These are phyloP conservation scores for Sinodicranocentrus sp. DNA, from an alignment of 2,888 invertebrate species.

Conservation along the genomic window DNA sequence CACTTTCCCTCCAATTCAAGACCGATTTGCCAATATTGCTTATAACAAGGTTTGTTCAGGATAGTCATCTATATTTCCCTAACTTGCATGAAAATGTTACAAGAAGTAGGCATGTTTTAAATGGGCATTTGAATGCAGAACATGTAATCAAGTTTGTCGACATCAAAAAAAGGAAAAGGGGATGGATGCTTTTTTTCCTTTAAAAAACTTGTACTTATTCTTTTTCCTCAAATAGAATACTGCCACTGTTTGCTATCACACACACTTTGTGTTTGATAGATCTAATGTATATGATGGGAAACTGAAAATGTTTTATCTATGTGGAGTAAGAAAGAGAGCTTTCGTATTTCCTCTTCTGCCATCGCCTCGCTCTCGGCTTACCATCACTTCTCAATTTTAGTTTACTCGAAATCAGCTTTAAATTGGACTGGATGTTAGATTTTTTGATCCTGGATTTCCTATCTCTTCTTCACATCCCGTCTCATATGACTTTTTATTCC, in stretches of 20 bases:
- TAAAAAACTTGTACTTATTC: slow-evolving; percentile 10
- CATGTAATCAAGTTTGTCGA: slow-evolving; percentile 69
- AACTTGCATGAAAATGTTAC: neutral
- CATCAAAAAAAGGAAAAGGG: slow-evolving; percentile 58
- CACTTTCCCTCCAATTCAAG: slow-evolving; percentile 14
- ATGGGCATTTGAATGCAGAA: slow-evolving; percentile 64
- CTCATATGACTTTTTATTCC: slow-evolving; percentile 11
- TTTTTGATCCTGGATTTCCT: slow-evolving; percentile 26
- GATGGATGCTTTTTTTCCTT: slow-evolving; percentile 9
- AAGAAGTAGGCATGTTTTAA: slow-evolving; percentile 22
- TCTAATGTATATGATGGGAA: slow-evolving; percentile 18
- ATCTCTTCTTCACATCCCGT: neutral
- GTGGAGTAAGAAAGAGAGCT: slow-evolving; percentile 1
- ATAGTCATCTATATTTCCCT: too few species aligned
- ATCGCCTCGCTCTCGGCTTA: slow-evolving; percentile 29
- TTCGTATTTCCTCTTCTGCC: slow-evolving; percentile 11
- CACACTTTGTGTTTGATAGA: slow-evolving; percentile 17
- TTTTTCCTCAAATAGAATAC: slow-evolving; percentile 11
- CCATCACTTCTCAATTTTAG: slow-evolving; percentile 42
- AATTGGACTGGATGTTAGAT: slow-evolving; percentile 36
- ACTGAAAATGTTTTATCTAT: slow-evolving; percentile 3
- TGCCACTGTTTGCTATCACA: slow-evolving; percentile 28
- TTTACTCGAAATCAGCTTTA: slow-evolving; percentile 43
- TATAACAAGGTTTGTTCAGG: neutral
- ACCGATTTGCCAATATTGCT: slow-evolving; percentile 22